Percentiles rank a stretch among this genome's conserved stretches.
Evolutionary conservation across 2,113 vertebrate genomes (phyloP).

Genomic region (Mormyrus iriodes): DNA sequence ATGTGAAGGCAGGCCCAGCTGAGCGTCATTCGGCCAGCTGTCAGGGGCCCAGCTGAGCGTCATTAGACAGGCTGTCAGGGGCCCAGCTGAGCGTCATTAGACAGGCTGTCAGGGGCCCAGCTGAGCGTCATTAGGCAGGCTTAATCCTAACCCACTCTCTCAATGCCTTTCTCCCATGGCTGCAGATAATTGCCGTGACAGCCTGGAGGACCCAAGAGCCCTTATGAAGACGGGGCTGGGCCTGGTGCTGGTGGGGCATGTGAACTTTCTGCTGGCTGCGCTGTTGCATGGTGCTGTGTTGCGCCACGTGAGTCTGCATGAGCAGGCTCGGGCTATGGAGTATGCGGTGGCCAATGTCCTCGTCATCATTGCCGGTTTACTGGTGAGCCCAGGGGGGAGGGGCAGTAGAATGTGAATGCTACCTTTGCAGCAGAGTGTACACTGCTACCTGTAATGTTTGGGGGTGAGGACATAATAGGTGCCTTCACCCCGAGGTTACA

Average conservation of each 20-base stretch:
- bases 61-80: not conserved
- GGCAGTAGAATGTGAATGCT: not conserved
- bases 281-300: slow-evolving; percentile 76
- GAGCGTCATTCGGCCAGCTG: not conserved
- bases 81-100: not conserved
- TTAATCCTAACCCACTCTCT: not conserved
- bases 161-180: not conserved
- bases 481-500: not conserved
- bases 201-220: slow-evolving; percentile 63
- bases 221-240: slow-evolving; percentile 88
- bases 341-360: slow-evolving; percentile 71
- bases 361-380: slow-evolving; percentile 63
- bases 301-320: slow-evolving; percentile 60
- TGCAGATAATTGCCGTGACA: slow-evolving; percentile 55
- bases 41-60: not conserved
- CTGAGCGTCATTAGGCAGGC: too few relatives aligned
- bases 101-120: too few relatives aligned
- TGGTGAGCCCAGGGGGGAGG: slow-evolving; percentile 56
- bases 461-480: too few relatives aligned
- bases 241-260: slow-evolving; percentile 78
- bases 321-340: slow-evolving; percentile 51
- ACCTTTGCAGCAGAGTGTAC: too few relatives aligned
- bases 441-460: not conserved
- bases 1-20: not conserved
- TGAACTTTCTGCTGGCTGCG: slow-evolving; percentile 72